Evolutionary conservation across 2,888 invertebrate species (phyloP), one percentile per base, ranked within the genome.

Genomic region (Ectemnius lituratus): DNA sequence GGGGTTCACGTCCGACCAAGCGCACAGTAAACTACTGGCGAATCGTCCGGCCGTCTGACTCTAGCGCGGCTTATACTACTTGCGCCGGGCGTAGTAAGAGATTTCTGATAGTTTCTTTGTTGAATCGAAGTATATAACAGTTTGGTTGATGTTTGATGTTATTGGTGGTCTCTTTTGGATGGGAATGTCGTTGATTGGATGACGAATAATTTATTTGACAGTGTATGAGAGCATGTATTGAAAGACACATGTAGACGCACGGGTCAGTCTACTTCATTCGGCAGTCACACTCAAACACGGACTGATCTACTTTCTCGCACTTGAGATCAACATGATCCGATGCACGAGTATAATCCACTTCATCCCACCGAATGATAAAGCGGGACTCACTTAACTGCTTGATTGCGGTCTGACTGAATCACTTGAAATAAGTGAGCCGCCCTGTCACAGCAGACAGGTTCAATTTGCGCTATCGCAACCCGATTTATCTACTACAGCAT

Each of bases 221-320:
- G 52, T 11, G 23, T 23, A 20, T 20, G 23, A 0, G 23, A 2
- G 52, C 4, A n/a, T 4, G 13, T 16, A 16, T 23, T 2, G 52
- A 52, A 14, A 1, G 52, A 52, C 14, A 5, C 16, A 52, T 14
- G 52, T 52, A 37, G 37, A 61, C 46, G 28, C 23, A 4, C 62
- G 61, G 46, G 61, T 8, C 20, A 46, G 46, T 61, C 61, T 46
- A 49, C 49, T 49, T 49, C 49, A 28, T 20, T 16, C 27, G 20
- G 8, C 37, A 8, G 37, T 37, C 37, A 8, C 1, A 52, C 5
- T 13, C 6, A 49, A 62, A 49, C 49, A 13, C 27, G 62, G 62
- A 57, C 47, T 28, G 52, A 49, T 46, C 75, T 73, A 68, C 65
- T 67, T 62, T 20, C 13, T 28, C 28, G 16, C 37, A 11, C 37